Evolutionary conservation across 2,113 vertebrate species (phyloP), one percentile per base, ranked within the genome.

Genomic region (Polyodon spathula): DNA sequence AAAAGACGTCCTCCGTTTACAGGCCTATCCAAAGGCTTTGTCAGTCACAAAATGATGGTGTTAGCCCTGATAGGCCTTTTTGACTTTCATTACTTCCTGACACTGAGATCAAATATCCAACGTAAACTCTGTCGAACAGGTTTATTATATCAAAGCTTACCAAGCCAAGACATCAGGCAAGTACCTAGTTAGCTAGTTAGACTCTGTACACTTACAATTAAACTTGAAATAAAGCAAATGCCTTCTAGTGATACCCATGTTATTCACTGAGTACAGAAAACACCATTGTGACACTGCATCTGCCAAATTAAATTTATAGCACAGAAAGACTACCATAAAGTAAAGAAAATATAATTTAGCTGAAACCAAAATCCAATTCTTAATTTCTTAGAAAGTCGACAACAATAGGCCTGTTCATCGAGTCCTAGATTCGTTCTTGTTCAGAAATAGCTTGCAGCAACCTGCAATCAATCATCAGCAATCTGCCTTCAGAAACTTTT

Each of bases 11-110:
- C 57, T 54, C 68, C 48, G 67, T 66, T 71, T 71, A 69, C 68
- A 64, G 44, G 59, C 63, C 68, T 46, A 69, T 46, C 53, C 61
- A 58, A 6, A 56, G 27, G 2, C 65, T 61, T 17, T 67, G 66
- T 71, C 59, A 70, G 73, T 66, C 65, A 76, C 68, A 76, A 76
- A 67, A 69, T 66, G 68, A 64, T 4, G 50, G 68, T n/a, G n/a
- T n/a, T n/a, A n/a, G n/a, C n/a, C n/a, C n/a, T n/a, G n/a, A n/a
- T n/a, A n/a, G n/a, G n/a, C n/a, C n/a, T n/a, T n/a, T n/a, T n/a
- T n/a, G n/a, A n/a, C n/a, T n/a, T n/a, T n/a, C n/a, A n/a, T n/a
- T n/a, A n/a, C n/a, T n/a, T n/a, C n/a, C n/a, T n/a, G n/a, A n/a
- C n/a, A n/a, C n/a, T n/a, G n/a, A n/a, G n/a, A n/a, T n/a, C n/a